phyloP scores from a whole-genome alignment of 1,140 invertebrate genomes.

The Odontomachus brunneus region DNA sequence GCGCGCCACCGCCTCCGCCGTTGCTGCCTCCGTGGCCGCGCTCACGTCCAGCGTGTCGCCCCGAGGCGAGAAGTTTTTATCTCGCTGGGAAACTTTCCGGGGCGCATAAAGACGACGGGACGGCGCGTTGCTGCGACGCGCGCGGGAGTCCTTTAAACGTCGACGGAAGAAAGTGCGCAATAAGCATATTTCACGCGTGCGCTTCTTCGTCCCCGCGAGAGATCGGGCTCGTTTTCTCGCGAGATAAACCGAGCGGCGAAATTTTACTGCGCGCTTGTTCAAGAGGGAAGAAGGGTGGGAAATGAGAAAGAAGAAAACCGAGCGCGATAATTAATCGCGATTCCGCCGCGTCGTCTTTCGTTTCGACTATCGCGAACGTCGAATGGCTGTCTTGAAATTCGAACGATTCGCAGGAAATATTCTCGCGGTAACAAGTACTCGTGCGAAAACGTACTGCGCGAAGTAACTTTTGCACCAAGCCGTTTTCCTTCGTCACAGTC shows the following conservation, averaged over 20 bases:
- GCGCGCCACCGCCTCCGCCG: too few relatives aligned
- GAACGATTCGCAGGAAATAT: slow-evolving; percentile 9
- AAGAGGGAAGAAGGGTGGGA: too few relatives aligned
- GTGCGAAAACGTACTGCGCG: not conserved
- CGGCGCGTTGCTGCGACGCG: not conserved
- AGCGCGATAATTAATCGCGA: slow-evolving; percentile 38
- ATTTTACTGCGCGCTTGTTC: slow-evolving; percentile 23
- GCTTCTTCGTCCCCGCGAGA: slow-evolving; percentile 19
- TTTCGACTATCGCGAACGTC: not conserved
- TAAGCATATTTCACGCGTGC: slow-evolving; percentile 67
- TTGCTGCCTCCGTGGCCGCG: too few relatives aligned
- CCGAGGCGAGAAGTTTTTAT: slow-evolving; percentile 58
- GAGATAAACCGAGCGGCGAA: slow-evolving; percentile 33
- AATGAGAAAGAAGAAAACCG: not conserved
- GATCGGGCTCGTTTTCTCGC: not conserved
- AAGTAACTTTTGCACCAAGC: too few relatives aligned
- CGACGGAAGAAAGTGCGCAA: slow-evolving; percentile 56
- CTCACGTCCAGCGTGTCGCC: slow-evolving; percentile 24
- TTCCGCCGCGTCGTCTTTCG: slow-evolving; percentile 2
- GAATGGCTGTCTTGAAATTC: slow-evolving; percentile 29
- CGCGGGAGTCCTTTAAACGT: slow-evolving; percentile 55
- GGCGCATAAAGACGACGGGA: slow-evolving; percentile 57
- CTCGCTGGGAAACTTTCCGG: slow-evolving; percentile 42
- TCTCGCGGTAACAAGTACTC: not conserved
- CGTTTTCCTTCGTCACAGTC: too few relatives aligned